A percentile compares a stretch with the other conserved stretches of the same genome.
Evolutionary conservation across 2,888 invertebrate genomes (phyloP).

Genomic region (Parnassius glacialis): DNA sequence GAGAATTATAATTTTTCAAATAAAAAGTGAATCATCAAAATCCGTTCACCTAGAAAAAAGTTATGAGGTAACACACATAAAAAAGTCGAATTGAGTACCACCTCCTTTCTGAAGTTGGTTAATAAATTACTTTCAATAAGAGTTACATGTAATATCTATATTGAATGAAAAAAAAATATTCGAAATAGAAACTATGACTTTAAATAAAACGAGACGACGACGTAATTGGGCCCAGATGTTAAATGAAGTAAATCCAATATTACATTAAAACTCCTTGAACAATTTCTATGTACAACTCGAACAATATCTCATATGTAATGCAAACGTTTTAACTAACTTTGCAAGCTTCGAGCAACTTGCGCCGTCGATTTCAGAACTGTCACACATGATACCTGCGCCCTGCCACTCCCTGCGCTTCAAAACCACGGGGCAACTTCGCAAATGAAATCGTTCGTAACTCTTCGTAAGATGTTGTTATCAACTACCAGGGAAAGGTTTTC

Average conservation of each 20-base stretch:
- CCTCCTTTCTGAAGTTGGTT: too few species aligned
- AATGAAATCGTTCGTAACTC: slow-evolving; percentile 31
- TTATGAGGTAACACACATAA: too few species aligned
- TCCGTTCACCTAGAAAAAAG: too few species aligned
- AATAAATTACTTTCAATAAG: too few species aligned
- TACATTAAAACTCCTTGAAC: slow-evolving; percentile 20
- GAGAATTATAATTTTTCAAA: too few species aligned
- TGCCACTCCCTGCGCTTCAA: slow-evolving; percentile 28
- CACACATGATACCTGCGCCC: slow-evolving; percentile 46
- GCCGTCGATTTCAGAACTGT: slow-evolving; percentile 61
- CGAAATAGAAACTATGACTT: too few species aligned
- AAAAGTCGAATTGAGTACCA: too few species aligned
- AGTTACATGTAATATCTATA: too few species aligned
- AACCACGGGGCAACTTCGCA: slow-evolving; percentile 31
- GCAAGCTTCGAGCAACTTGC: slow-evolving; percentile 42
- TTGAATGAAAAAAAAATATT: too few species aligned
- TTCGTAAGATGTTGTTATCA: slow-evolving; percentile 2
- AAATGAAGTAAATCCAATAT: slow-evolving; percentile 21
- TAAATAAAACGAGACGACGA: not conserved
- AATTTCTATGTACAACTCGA: slow-evolving; percentile 21
- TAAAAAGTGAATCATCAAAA: too few species aligned
- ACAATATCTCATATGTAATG: slow-evolving; percentile 21
- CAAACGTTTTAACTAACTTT: slow-evolving; percentile 33
- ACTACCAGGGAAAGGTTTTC: not conserved
- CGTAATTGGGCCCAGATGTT: slow-evolving; percentile 15